phyloP scores from a whole-genome alignment of 30 jellyfish, hydroid and myxozoan genomes.

The Hydractinia symbiolongicarpus region DNA sequence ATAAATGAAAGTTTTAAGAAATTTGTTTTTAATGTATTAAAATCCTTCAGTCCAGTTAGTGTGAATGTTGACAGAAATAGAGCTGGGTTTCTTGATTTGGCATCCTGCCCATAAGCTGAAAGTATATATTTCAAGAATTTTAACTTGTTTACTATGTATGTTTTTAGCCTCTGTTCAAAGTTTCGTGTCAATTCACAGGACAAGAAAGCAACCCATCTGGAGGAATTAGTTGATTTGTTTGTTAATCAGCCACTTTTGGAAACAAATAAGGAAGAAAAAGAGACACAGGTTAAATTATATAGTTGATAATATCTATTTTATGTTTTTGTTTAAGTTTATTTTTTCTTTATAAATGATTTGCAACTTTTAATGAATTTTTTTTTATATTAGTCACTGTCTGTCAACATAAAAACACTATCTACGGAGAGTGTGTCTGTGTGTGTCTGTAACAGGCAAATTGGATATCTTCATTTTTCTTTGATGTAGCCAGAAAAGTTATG shows the following conservation, averaged over 20 bases:
- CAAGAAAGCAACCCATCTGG: conserved; percentile 46
- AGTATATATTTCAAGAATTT: not conserved
- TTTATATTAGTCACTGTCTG: no score
- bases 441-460: no score
- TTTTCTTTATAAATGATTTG: not conserved
- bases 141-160: not conserved
- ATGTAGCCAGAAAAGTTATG: no score
- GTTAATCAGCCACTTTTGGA: conserved; percentile 37
- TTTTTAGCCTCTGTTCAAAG: conserved; percentile 30
- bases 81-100: no score
- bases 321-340: not conserved
- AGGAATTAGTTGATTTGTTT: conserved; percentile 34
- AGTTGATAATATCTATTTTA: not conserved
- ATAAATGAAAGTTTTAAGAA: no score
- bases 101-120: no score
- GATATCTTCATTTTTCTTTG: no score
- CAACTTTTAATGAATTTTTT: no score
- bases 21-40: not conserved
- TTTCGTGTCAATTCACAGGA: conserved; percentile 56
- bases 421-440: no score
- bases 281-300: not conserved
- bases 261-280: not conserved
- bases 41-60: not conserved
- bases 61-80: no score
- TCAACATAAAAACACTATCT: no score